Base-by-base conservation (phyloP, 2,113 vertebrate species). In the Noctilio leporinus region DNA sequence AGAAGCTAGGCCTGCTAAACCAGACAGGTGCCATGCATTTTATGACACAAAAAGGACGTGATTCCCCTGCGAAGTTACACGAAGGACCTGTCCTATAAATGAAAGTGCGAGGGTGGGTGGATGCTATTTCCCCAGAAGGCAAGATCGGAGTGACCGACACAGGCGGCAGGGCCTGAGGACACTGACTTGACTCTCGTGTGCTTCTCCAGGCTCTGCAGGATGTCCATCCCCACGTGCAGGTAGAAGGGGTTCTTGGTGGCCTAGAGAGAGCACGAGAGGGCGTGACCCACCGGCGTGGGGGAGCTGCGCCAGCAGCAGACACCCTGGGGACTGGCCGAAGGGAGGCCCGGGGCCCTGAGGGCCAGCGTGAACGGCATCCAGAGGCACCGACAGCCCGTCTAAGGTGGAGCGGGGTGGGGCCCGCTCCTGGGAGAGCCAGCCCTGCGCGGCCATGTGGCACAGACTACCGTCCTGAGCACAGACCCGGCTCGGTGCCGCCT, bases 221-320 rank as follows among this genome's bases (percentile, higher is more conserved):
- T 99, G 97, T 99, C 99, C 99, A 99, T 99, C 96, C 99, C 99
- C 75, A 99, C 99, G 45, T 99, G 99, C 86, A 99, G 98, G 98
- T 99, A 99, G 98, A 99, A 99, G 8, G 99, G 99, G 97, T 99
- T 99, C 98, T 99, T 99, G 97, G 99, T 99, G 49, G 99, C 99
- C 99, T 99, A 95, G 76, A 86, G 40, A 91, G 75, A 96, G 83
- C 81, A 97, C 0, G 72, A 64, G 72, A 85, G 47, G 78, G 17
- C 0, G 30, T 92, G 57, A 95, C 24, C 28, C 38, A 64, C 62
- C 30, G 69, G 75, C 65, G 28, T 47, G 30, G 81, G n/a, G 85
- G 17, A 81, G 47, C 51, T 24, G 38, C 0, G 45, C 20, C 43
- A 2, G 17, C 30, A 20, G 55, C 24, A 67, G 24, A 22, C n/a